Conservation (phyloP, 2,797 vertebrate species). For the Heteromormyrus szaboi region DNA sequence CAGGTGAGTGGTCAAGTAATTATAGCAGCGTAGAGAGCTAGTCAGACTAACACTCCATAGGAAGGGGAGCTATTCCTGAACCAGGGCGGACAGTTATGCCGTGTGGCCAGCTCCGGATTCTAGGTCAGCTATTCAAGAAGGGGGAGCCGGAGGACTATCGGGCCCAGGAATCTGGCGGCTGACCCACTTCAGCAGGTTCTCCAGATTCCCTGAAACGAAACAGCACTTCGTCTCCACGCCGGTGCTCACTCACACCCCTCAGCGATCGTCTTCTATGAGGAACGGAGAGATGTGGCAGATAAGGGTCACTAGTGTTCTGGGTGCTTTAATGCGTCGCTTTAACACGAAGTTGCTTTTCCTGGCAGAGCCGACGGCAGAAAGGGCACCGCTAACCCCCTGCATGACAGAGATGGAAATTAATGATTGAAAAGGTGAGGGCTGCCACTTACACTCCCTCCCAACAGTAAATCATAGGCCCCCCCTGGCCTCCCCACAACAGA, state of each 20-base stretch:
- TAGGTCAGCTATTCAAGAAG: conserved; percentile 65
- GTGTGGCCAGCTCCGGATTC: conserved; percentile 35
- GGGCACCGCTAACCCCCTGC: background rate
- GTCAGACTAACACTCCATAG: background rate
- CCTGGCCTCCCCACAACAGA: background rate
- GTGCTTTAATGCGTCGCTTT: background rate
- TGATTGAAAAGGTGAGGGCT: background rate
- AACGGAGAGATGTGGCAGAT: background rate
- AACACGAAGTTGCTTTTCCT: background rate
- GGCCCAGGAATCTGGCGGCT: conserved; percentile 46
- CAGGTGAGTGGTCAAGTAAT: background rate
- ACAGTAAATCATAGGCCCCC: background rate
- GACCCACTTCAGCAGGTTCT: conserved; percentile 56
- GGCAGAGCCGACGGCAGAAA: background rate
- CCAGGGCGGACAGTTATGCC: conserved; percentile 28
- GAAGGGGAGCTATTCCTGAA: conserved; percentile 24
- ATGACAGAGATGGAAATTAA: background rate
- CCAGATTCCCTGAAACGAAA: conserved; percentile 28
- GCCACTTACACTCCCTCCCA: background rate
- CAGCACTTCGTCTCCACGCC: background rate
- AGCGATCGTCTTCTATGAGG: background rate
- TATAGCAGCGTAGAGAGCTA: conserved; percentile 6
- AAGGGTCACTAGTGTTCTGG: background rate
- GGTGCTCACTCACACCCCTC: background rate
- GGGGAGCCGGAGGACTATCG: conserved; percentile 44